phyloP scores from a whole-genome alignment of 1,140 invertebrate species.

The Heliothis virescens region DNA sequence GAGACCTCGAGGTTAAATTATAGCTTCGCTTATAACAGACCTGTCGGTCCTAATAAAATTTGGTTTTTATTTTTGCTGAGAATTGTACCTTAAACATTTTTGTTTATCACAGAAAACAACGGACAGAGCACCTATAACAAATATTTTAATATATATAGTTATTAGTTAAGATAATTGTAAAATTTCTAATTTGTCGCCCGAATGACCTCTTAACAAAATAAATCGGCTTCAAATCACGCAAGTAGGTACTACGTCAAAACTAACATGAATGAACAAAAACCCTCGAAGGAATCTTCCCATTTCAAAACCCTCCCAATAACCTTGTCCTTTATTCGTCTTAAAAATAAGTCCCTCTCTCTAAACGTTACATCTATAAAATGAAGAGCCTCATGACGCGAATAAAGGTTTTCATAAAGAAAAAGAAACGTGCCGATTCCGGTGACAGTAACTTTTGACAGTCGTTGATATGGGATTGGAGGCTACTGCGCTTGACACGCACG shows the following conservation, averaged over 20 bases:
- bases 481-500: conserved; percentile 37
- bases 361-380: conserved; percentile 33
- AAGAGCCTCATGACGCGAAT: conserved; percentile 19
- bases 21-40: too few relatives aligned
- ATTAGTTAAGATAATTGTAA: too few relatives aligned
- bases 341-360: conserved; percentile 33
- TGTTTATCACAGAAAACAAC: too few relatives aligned
- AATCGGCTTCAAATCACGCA: not conserved
- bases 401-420: conserved; percentile 41
- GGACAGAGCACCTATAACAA: too few relatives aligned
- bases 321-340: conserved; percentile 38
- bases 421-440: conserved; percentile 19
- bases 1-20: too few relatives aligned
- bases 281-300: not conserved
- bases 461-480: conserved; percentile 45
- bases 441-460: conserved; percentile 49
- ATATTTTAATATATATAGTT: too few relatives aligned
- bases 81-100: too few relatives aligned
- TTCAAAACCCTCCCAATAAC: conserved; percentile 27
- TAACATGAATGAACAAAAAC: conserved; percentile 1
- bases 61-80: too few relatives aligned
- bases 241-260: not conserved
- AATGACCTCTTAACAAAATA: not conserved
- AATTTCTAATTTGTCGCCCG: not conserved
- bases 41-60: too few relatives aligned